phyloP scores from a whole-genome alignment of 2,113 vertebrate species.

The Sisor rabdophorus region DNA sequence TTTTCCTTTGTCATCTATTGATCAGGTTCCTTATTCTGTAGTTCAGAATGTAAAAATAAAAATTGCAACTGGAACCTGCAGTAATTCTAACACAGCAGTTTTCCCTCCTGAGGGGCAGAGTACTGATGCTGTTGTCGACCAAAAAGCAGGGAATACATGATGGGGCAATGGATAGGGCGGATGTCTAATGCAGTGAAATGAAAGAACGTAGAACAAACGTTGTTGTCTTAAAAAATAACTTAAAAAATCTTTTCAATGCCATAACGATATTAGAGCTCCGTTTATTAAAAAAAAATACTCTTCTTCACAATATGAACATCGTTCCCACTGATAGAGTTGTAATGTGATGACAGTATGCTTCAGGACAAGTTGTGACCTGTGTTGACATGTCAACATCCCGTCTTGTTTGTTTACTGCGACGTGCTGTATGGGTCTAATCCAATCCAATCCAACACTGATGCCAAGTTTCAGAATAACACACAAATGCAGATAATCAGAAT shows the following conservation, averaged over 20 bases:
- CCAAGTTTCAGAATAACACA: neutral
- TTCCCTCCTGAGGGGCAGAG: slow-evolving; percentile 13
- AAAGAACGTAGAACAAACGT: slow-evolving; percentile 20
- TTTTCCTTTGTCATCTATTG: neutral
- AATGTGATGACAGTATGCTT: neutral
- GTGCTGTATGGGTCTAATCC: no score
- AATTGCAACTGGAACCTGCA: slow-evolving; percentile 6
- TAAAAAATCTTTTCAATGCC: neutral
- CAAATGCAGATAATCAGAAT: neutral
- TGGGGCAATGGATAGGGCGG: neutral
- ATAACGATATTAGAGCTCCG: neutral
- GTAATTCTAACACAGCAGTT: neutral
- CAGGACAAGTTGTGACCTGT: neutral
- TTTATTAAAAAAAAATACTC: neutral
- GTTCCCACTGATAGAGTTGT: neutral
- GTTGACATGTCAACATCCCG: neutral
- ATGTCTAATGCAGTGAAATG: slow-evolving; percentile 7
- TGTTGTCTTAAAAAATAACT: neutral
- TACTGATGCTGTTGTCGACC: neutral
- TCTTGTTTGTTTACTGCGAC: neutral
- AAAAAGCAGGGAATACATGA: neutral
- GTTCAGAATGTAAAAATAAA: no score
- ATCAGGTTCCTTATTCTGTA: no score
- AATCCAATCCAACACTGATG: no score
- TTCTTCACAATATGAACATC: neutral